These are phyloP conservation scores for Alethe castanea DNA, from an alignment of 2,113 vertebrate species.

Conservation along the genomic window DNA sequence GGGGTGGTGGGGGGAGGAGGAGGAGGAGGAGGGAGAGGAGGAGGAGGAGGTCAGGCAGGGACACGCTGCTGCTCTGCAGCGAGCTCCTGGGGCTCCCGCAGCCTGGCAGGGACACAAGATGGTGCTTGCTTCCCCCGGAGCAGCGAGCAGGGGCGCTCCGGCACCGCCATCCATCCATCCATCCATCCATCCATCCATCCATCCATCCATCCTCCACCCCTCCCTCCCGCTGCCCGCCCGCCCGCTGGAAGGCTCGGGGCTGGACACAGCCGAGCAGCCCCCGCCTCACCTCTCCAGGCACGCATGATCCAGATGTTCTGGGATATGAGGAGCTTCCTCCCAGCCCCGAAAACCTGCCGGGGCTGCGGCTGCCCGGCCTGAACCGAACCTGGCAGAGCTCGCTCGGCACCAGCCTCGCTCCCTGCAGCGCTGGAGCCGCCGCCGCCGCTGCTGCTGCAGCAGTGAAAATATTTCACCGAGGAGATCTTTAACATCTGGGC, in stretches of 20 bases:
- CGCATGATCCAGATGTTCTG: neutral
- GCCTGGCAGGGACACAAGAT: constrained; percentile 55
- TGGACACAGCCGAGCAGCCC: neutral
- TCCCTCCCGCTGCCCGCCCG: neutral
- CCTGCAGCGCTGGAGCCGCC: neutral
- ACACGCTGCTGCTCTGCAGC: constrained; percentile 33
- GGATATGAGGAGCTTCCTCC: rapidly evolving
- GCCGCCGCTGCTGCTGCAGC: neutral
- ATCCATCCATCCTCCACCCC: neutral
- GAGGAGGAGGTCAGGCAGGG: constrained; percentile 50
- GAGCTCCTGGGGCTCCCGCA: constrained; percentile 44
- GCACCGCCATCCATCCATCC: neutral
- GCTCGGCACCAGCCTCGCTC: neutral
- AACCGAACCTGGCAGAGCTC: neutral
- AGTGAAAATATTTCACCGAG: neutral
- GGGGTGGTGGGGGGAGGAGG: neutral
- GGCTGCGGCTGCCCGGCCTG: neutral
- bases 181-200: neutral
- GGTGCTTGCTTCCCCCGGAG: constrained; percentile 16
- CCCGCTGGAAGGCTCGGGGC: neutral
- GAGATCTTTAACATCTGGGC: neutral
- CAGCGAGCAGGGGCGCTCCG: neutral
- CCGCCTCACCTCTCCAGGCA: neutral
- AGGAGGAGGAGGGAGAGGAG: neutral
- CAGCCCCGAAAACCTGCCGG: neutral